Conservation (phyloP, 2,113 vertebrate genomes). For the Pachycephala philippinensis region DNA sequence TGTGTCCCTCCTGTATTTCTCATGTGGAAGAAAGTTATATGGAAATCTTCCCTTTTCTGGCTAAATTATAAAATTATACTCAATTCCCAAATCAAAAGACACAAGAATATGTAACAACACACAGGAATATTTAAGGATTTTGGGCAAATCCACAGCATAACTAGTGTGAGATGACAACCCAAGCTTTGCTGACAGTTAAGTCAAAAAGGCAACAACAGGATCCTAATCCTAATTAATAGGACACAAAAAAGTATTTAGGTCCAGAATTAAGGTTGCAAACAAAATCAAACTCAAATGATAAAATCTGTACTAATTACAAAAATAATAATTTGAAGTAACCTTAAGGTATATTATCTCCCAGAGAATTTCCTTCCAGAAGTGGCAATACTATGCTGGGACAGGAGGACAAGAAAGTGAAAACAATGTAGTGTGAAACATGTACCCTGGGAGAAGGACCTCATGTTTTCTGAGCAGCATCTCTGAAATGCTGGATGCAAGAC, state of each 20-base stretch:
- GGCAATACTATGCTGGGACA: not conserved
- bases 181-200: not conserved
- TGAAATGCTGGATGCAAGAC: not conserved
- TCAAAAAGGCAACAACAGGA: not conserved
- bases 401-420: not conserved
- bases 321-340: not conserved
- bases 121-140: not conserved
- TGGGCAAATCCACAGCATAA: not conserved
- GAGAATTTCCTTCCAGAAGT: not conserved
- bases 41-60: not conserved
- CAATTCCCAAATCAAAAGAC: not conserved
- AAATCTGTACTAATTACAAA: not conserved
- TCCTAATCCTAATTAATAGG: not conserved
- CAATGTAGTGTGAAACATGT: not conserved
- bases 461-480: rapidly evolving
- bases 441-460: not conserved
- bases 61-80: not conserved
- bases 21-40: not conserved
- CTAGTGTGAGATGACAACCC: not conserved
- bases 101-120: not conserved
- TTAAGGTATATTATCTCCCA: not conserved
- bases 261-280: not conserved
- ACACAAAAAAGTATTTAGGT: not conserved
- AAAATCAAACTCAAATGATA: not conserved
- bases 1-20: rapidly evolving